Conservation (phyloP, 1,140 invertebrate genomes). For the Lucilia cuprina region DNA sequence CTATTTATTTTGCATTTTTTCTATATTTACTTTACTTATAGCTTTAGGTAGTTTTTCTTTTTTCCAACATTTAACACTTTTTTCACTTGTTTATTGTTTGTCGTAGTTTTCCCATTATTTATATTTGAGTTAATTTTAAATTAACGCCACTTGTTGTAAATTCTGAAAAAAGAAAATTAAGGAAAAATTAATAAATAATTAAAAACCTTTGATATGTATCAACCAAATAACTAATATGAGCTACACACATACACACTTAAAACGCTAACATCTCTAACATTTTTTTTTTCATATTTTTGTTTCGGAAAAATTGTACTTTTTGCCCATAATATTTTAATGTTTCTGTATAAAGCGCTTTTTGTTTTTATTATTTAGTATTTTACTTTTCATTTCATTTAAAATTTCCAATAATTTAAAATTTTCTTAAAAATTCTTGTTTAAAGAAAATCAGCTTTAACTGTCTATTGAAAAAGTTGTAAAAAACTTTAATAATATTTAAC, state of each 20-base stretch:
- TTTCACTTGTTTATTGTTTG: neutral
- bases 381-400: too few species aligned
- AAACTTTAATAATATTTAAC: too few species aligned
- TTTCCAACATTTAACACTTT: slow-evolving; percentile 1
- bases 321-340: too few species aligned
- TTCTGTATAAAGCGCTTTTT: too few species aligned
- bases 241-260: neutral
- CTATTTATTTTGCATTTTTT: neutral
- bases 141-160: neutral
- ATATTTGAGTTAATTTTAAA: neutral
- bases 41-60: neutral
- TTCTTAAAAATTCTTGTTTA: too few species aligned
- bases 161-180: neutral
- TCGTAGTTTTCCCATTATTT: neutral
- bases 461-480: too few species aligned
- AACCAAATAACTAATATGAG: neutral
- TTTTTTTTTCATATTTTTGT: too few species aligned
- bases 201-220: too few species aligned
- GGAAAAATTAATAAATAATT: neutral
- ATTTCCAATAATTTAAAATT: neutral
- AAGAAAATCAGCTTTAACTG: too few species aligned
- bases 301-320: too few species aligned
- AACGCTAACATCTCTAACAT: too few species aligned
- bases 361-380: too few species aligned
- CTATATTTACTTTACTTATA: neutral